These are phyloP conservation scores for Cettia cetti DNA, from an alignment of 2,113 vertebrate species.

Conservation along the genomic window DNA sequence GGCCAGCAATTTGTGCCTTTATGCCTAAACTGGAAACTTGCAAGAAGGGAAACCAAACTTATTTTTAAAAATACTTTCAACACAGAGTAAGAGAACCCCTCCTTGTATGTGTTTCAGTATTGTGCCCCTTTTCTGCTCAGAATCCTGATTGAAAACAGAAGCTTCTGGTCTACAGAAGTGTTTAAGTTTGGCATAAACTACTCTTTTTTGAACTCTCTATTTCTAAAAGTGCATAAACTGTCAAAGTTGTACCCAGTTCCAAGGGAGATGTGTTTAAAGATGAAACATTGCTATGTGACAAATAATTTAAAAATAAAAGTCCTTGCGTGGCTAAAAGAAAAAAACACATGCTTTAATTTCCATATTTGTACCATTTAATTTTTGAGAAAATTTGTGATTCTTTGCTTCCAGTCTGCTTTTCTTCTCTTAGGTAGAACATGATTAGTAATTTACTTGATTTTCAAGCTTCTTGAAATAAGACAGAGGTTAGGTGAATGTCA, in stretches of 20 bases:
- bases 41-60: neutral
- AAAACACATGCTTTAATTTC: neutral
- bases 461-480: neutral
- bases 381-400: neutral
- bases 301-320: neutral
- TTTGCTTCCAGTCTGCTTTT: neutral
- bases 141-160: neutral
- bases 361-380: neutral
- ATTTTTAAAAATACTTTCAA: neutral
- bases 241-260: neutral
- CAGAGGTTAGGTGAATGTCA: neutral
- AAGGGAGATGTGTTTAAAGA: neutral
- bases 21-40: neutral
- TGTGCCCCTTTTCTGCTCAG: neutral
- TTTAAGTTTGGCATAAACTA: neutral
- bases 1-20: neutral
- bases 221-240: neutral
- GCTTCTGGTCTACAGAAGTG: neutral
- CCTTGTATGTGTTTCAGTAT: neutral
- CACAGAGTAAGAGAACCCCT: rapidly evolving
- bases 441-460: neutral
- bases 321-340: neutral
- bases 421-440: neutral
- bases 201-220: neutral
- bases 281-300: neutral